Evolutionary conservation across 2,113 vertebrate species (phyloP), one percentile per base, ranked within the genome.

Genomic region (Mirza zaza): DNA sequence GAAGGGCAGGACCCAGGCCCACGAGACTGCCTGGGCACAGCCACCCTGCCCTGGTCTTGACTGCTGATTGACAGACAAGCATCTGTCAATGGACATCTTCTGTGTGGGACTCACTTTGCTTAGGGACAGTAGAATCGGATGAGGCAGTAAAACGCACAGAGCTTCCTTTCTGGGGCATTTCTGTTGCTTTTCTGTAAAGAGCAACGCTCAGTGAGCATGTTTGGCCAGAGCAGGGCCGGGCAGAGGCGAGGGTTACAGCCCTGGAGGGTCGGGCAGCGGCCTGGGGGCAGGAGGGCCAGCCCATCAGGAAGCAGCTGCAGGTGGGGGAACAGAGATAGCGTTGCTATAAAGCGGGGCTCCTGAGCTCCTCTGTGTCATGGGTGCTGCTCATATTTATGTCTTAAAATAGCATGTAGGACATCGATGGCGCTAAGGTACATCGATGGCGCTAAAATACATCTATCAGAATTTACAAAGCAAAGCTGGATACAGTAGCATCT

Each of bases 401-500:
- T 55, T 13, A 45, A 87, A 50, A 25, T 27, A 59, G 4, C n/a
- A 34, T 5, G 32, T 17, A 57, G 42, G 20, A 6, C 15, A n/a
- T n/a, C n/a, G n/a, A n/a, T n/a, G n/a, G n/a, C n/a, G 36, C 63
- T 48, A 10, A 11, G 27, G n/a, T 23, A 21, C 36, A 11, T 20
- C 59, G 4, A 17, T 5, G 23, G 6, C 27, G 27, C 15, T 52
- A 20, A 71, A 65, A 27, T 11, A 8, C 32, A 42, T 7, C 14
- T 45, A n/a, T 21, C 57, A 6, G 68, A 23, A 89, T 1, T 15
- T 65, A 13, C 36, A 34, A 14, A 5, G 0, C 4, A 1, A 29
- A 3, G n/a, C 17, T 0, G 23, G 23, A 34, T 9, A 1, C 1
- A 14, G 23, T 0, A 2, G 8, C 0, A 6, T 2, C 45, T 2